A percentile compares a stretch with the other conserved stretches of the same genome.
These are phyloP conservation scores for Phataginus tricuspis DNA, from an alignment of 2,797 vertebrate genomes.

Conservation along the genomic window DNA sequence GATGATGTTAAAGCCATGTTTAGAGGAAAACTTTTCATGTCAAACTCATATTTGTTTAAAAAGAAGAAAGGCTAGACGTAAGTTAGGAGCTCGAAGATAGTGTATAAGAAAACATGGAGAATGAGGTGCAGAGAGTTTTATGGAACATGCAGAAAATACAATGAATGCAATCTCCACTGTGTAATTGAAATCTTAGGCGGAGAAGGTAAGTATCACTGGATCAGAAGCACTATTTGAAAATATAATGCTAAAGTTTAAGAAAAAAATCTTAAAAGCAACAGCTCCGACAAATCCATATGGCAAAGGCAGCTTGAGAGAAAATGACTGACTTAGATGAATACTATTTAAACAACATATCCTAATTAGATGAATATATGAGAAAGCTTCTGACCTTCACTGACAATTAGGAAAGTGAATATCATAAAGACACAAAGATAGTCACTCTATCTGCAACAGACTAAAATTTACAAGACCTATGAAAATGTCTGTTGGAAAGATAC, in stretches of 20 bases:
- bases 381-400: not conserved
- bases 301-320: not conserved
- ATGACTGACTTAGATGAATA: not conserved
- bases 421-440: not conserved
- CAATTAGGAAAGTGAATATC: not conserved
- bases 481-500: not conserved
- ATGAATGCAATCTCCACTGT: not conserved
- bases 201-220: not conserved
- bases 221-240: not conserved
- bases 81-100: not conserved
- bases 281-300: not conserved
- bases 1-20: not conserved
- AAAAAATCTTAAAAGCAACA: not conserved
- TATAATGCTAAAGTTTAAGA: not conserved
- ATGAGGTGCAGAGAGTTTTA: not conserved
- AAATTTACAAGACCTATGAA: not conserved
- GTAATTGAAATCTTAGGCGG: not conserved
- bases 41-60: not conserved
- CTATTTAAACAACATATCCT: not conserved
- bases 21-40: not conserved
- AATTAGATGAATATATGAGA: not conserved
- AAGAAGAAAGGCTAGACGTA: not conserved
- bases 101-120: not conserved
- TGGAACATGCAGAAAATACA: not conserved
- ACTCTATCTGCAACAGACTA: not conserved